Percentiles rank a stretch among this genome's conserved stretches.
Evolutionary conservation across 1,140 invertebrate genomes (phyloP).

Genomic region (Nebria ingens): DNA sequence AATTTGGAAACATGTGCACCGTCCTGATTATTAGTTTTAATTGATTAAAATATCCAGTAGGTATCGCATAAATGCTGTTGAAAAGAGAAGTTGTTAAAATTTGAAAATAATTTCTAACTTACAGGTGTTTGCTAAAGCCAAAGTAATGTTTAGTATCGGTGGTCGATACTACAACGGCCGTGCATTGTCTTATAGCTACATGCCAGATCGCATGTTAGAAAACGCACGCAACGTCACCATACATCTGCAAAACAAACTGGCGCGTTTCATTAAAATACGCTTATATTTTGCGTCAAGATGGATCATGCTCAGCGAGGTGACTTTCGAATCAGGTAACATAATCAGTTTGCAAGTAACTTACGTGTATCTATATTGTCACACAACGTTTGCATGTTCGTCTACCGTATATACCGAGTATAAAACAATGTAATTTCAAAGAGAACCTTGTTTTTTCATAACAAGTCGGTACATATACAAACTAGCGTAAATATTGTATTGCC

Average conservation of each 20-base stretch:
- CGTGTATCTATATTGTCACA: not conserved
- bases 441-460: not conserved
- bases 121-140: constrained; percentile 58
- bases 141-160: constrained; percentile 57
- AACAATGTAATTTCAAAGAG: constrained; percentile 1
- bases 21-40: too few relatives aligned
- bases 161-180: constrained; percentile 49
- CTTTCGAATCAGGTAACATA: constrained; percentile 56
- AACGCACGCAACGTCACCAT: constrained; percentile 65
- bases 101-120: too few relatives aligned
- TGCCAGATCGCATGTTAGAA: constrained; percentile 59
- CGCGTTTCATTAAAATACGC: constrained; percentile 55
- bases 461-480: not conserved
- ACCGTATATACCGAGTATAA: not conserved
- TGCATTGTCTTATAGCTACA: constrained; percentile 55
- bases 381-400: not conserved
- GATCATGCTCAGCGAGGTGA: constrained; percentile 73
- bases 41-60: too few relatives aligned
- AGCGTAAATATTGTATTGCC: not conserved
- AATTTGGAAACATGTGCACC: too few relatives aligned
- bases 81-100: too few relatives aligned
- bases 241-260: constrained; percentile 49
- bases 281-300: constrained; percentile 64
- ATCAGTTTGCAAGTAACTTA: too few relatives aligned
- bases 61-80: too few relatives aligned